Evolutionary conservation across 2,888 invertebrate genomes (phyloP).

Genomic region (Shargacucullia verbasci): DNA sequence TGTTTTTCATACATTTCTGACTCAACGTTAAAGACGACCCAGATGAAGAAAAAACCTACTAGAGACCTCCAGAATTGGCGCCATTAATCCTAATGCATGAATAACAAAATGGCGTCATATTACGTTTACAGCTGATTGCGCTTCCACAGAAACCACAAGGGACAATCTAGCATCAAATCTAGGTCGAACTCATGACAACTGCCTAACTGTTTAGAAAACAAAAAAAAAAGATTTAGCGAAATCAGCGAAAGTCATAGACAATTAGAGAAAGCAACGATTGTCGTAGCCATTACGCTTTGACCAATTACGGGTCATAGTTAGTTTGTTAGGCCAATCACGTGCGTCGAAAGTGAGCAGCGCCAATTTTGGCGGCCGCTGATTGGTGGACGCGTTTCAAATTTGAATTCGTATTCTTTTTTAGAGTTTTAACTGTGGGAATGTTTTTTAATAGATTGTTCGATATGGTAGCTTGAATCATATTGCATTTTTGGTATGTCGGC

Average conservation of each 20-base stretch:
- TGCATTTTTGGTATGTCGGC: too few relatives aligned
- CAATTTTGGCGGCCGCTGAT: conserved; percentile 70
- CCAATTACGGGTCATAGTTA: conserved; percentile 73
- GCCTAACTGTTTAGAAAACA: conserved; percentile 57
- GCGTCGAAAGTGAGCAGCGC: conserved; percentile 69
- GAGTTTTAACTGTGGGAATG: conserved; percentile 42
- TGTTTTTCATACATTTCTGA: too few relatives aligned
- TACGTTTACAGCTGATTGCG: background rate
- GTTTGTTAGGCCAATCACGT: conserved; percentile 75
- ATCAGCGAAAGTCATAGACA: conserved; percentile 76
- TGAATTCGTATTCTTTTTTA: conserved; percentile 55
- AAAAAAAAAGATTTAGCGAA: conserved; percentile 55
- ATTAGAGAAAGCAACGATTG: conserved; percentile 75
- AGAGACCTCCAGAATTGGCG: too few relatives aligned
- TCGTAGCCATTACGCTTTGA: conserved; percentile 55
- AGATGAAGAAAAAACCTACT: too few relatives aligned
- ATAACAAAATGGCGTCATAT: conserved; percentile 3
- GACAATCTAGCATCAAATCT: conserved; percentile 4
- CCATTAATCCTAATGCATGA: conserved; percentile 20
- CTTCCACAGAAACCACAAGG: conserved; percentile 2
- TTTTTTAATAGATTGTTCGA: conserved; percentile 5
- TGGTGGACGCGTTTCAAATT: conserved; percentile 61
- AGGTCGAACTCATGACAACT: conserved; percentile 31
- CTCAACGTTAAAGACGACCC: too few relatives aligned
- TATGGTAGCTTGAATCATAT: background rate